A percentile compares a stretch with the other conserved stretches of the same genome.
Conservation (phyloP, 2,888 invertebrate species). For the Arctia plantaginis region DNA sequence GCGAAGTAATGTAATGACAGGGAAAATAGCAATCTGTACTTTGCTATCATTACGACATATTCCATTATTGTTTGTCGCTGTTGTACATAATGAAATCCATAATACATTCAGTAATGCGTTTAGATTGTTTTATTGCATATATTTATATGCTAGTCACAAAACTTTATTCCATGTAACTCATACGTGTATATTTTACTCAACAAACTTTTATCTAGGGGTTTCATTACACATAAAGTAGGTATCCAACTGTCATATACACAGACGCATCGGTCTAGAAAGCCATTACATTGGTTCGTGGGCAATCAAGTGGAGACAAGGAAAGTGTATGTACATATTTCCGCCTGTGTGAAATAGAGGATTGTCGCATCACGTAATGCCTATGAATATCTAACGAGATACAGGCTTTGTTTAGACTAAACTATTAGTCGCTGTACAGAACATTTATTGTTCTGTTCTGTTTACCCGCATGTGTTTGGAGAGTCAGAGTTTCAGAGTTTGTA, state of each 20-base stretch:
- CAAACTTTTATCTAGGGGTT: neutral
- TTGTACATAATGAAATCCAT: neutral
- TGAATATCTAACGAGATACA: neutral
- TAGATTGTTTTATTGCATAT: neutral
- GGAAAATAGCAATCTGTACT: conserved; percentile 2
- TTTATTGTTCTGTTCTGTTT: neutral
- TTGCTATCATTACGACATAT: conserved; percentile 3
- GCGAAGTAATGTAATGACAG: conserved; percentile 3
- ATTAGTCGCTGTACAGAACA: neutral
- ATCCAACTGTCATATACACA: neutral
- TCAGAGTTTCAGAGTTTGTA: too few relatives aligned
- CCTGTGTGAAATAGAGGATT: conserved; percentile 18
- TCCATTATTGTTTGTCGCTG: neutral
- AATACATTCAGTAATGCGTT: neutral
- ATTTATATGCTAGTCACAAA: neutral
- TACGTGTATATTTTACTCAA: neutral
- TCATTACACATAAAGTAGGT: neutral
- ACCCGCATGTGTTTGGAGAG: too few relatives aligned
- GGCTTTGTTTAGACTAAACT: neutral
- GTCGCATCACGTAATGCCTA: conserved; percentile 19
- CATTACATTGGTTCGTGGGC: conserved; percentile 12
- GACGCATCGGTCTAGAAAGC: conserved; percentile 19
- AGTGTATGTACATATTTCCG: conserved; percentile 31
- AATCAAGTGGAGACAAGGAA: conserved; percentile 35
- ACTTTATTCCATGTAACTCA: neutral